Conservation (phyloP, 2,113 vertebrate genomes). For the Leucopternis melanops region DNA sequence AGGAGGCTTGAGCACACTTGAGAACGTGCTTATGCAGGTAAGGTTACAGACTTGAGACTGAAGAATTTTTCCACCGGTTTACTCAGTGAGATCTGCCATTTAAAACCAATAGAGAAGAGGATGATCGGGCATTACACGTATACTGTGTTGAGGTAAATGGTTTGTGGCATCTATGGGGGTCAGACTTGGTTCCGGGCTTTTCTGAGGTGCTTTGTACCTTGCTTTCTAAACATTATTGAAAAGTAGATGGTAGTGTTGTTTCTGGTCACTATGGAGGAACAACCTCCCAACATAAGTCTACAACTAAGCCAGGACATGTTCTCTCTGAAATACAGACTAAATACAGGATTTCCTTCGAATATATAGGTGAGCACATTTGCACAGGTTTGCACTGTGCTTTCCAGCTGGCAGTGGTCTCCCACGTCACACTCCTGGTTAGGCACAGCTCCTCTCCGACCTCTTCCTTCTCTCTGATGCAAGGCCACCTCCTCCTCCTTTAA, state of each 20-base stretch:
- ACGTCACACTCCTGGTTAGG: neutral
- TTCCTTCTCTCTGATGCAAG: neutral
- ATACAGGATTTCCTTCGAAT: neutral
- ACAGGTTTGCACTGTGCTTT: neutral
- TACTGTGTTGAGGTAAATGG: neutral
- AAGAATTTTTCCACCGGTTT: neutral
- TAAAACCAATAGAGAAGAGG: neutral
- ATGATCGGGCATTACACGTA: accelerated
- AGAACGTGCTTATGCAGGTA: neutral
- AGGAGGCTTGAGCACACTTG: neutral
- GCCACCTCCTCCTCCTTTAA: neutral
- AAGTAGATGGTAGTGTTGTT: neutral
- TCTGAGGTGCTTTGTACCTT: neutral
- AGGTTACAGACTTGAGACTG: neutral
- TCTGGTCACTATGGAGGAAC: neutral
- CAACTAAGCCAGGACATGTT: neutral
- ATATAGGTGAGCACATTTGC: neutral
- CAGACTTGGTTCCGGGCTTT: neutral
- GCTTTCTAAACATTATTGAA: neutral
- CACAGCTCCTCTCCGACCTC: neutral
- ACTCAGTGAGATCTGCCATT: neutral
- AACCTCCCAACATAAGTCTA: neutral
- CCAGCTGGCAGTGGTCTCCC: neutral
- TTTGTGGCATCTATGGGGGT: neutral
- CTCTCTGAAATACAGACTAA: neutral